Evolutionary conservation across 2,113 vertebrate genomes (phyloP).

Genomic region (Mormyrus iriodes): DNA sequence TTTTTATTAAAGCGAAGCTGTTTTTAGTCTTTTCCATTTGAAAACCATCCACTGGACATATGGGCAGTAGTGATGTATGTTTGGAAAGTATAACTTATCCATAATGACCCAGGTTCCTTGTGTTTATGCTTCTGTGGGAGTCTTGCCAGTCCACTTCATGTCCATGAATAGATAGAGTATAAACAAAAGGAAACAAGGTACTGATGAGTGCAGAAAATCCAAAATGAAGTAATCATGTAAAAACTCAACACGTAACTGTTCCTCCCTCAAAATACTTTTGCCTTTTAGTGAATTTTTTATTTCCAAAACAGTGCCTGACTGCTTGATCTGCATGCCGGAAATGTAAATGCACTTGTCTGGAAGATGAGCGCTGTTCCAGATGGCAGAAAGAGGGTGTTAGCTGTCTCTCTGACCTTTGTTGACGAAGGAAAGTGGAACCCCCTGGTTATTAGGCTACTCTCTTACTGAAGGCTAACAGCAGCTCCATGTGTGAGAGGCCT

Average conservation of each 20-base stretch:
- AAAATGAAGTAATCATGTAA: neutral
- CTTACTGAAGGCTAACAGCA: neutral
- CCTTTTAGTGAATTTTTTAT: neutral
- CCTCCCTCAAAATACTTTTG: neutral
- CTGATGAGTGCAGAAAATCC: neutral
- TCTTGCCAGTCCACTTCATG: neutral
- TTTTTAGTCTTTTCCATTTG: neutral
- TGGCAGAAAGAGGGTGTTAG: neutral
- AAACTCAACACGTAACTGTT: neutral
- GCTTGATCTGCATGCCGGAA: neutral
- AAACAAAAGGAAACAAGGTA: neutral
- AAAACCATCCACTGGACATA: neutral
- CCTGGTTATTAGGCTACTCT: neutral
- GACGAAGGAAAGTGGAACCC: neutral
- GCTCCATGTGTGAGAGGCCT: neutral
- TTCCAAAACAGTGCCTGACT: neutral
- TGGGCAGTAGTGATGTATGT: neutral
- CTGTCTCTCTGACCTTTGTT: neutral
- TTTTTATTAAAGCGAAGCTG: neutral
- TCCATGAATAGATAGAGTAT: neutral
- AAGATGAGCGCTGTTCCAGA: neutral
- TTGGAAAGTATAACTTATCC: neutral
- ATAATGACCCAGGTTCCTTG: neutral
- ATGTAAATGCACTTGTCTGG: neutral
- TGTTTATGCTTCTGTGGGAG: neutral